Conservation (phyloP, 2,113 vertebrate species). For the Xiphias gladius region DNA sequence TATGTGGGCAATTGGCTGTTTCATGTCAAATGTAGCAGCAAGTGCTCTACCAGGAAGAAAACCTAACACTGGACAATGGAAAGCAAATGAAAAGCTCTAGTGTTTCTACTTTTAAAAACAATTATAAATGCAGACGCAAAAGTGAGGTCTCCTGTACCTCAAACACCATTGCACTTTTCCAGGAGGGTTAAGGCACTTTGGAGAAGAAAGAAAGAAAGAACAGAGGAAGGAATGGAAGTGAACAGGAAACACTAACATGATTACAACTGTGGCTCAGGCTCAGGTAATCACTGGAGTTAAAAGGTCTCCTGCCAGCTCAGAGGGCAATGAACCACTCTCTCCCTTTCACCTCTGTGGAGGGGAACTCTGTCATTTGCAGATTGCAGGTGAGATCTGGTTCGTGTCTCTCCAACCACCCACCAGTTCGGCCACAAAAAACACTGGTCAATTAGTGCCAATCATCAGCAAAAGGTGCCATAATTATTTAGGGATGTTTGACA, state of each 20-base stretch:
- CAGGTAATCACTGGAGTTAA: slow-evolving; percentile 75
- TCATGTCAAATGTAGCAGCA: background rate
- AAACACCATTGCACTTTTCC: slow-evolving; percentile 39
- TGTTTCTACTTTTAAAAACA: slow-evolving; percentile 17
- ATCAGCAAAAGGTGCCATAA: slow-evolving; percentile 52
- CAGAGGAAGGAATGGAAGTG: slow-evolving; percentile 25
- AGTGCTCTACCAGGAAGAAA: background rate
- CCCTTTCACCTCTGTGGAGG: slow-evolving; percentile 50
- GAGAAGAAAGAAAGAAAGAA: slow-evolving; percentile 20
- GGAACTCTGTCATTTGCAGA: slow-evolving; percentile 69
- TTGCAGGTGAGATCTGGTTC: slow-evolving; percentile 72
- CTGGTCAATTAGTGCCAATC: slow-evolving; percentile 78
- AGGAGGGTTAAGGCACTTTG: slow-evolving; percentile 43
- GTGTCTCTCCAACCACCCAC: slow-evolving; percentile 47
- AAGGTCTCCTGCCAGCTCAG: slow-evolving; percentile 72
- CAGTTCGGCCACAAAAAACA: slow-evolving; percentile 57
- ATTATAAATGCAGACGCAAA: slow-evolving; percentile 44
- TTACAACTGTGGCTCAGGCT: slow-evolving; percentile 63
- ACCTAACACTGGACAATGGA: background rate
- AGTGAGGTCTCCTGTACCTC: slow-evolving; percentile 55
- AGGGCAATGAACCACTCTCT: slow-evolving; percentile 66
- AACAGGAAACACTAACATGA: slow-evolving; percentile 65
- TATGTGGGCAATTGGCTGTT: background rate
- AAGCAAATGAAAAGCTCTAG: background rate
- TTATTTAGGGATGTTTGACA: slow-evolving; percentile 68